phyloP scores from a whole-genome alignment of 2,797 vertebrate genomes.

The Rhincodon typus region DNA sequence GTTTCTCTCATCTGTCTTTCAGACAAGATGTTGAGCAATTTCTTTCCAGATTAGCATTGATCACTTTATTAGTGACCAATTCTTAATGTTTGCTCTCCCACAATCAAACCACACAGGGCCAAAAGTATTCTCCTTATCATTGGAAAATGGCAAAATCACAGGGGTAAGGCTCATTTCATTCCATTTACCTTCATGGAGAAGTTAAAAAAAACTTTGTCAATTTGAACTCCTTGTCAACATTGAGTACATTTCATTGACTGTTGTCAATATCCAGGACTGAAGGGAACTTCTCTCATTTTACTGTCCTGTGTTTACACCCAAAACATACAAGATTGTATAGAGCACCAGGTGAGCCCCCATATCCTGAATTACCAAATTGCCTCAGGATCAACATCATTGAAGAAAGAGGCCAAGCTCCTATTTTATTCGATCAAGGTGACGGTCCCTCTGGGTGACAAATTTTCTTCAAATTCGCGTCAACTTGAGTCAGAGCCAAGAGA shows the following conservation, averaged over 20 bases:
- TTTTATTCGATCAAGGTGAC: background rate
- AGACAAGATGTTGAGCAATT: background rate
- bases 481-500: background rate
- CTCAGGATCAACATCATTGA: background rate
- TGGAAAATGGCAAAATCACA: background rate
- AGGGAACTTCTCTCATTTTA: too few relatives aligned
- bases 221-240: background rate
- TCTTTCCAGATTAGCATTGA: background rate
- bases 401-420: too few relatives aligned
- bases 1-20: background rate
- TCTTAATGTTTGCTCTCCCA: background rate
- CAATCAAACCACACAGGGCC: background rate
- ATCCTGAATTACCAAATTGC: background rate
- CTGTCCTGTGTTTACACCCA: too few relatives aligned
- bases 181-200: background rate
- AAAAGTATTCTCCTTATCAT: background rate
- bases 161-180: background rate
- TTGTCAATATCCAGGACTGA: too few relatives aligned
- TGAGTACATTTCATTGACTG: too few relatives aligned
- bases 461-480: background rate
- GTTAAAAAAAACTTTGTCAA: background rate
- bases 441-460: background rate
- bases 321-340: too few relatives aligned
- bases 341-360: background rate
- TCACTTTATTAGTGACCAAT: background rate